phyloP scores from a whole-genome alignment of 1,140 invertebrate species.

The Drosophila teissieri region DNA sequence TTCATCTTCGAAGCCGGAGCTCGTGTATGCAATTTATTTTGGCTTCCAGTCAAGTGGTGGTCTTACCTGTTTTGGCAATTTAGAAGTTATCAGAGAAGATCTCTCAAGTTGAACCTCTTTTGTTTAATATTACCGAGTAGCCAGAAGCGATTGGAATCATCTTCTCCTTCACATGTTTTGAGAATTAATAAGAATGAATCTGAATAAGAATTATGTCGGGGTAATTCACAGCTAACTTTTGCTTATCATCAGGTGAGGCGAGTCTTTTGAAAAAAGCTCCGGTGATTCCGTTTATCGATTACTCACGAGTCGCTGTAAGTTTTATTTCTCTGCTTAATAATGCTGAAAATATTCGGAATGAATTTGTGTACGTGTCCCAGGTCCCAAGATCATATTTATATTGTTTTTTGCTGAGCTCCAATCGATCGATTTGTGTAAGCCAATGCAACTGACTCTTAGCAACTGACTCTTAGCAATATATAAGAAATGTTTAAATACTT shows the following conservation, averaged over 20 bases:
- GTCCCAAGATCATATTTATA: constrained; percentile 31
- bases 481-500: constrained; percentile 10
- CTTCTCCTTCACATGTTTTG: constrained; percentile 17
- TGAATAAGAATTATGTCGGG: constrained; percentile 20
- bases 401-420: constrained; percentile 31
- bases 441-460: too few relatives aligned
- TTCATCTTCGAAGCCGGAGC: constrained; percentile 33
- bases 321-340: constrained; percentile 40
- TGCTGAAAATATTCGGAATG: constrained; percentile 38
- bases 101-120: constrained; percentile 45
- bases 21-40: constrained; percentile 49
- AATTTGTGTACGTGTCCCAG: constrained; percentile 56
- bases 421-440: constrained; percentile 54
- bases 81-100: constrained; percentile 29
- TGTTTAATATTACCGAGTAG: constrained; percentile 28
- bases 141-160: constrained; percentile 45
- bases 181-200: constrained; percentile 35
- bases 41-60: constrained; percentile 19
- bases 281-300: constrained; percentile 53
- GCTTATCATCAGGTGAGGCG: constrained; percentile 43
- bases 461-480: too few relatives aligned
- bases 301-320: constrained; percentile 44
- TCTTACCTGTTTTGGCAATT: constrained; percentile 41
- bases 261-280: constrained; percentile 34
- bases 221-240: constrained; percentile 6